Conservation (phyloP, 2,113 vertebrate species). For the Takifugu flavidus region DNA sequence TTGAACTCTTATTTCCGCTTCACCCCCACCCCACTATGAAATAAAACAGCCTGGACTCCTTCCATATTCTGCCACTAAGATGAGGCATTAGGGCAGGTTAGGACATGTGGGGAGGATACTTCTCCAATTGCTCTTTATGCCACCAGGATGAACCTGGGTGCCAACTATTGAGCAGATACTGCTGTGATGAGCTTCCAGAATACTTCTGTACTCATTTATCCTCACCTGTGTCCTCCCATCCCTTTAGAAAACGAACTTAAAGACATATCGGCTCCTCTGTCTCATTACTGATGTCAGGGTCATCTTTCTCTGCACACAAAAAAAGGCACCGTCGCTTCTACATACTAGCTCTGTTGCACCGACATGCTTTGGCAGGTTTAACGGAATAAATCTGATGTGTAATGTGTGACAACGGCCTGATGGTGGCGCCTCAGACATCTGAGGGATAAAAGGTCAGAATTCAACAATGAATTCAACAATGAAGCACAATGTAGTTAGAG, state of each 20-base stretch:
- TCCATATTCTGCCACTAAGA: neutral
- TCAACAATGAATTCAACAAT: neutral
- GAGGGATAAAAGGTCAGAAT: neutral
- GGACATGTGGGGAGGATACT: neutral
- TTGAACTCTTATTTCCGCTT: conserved; percentile 10
- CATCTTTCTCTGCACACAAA: too few species aligned
- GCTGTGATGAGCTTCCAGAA: neutral
- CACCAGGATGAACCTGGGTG: neutral
- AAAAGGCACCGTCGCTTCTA: too few species aligned
- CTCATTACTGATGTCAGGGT: too few species aligned
- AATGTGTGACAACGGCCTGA: too few species aligned
- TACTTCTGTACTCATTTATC: too few species aligned
- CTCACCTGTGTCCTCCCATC: too few species aligned
- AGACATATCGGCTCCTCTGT: too few species aligned
- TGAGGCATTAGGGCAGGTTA: neutral
- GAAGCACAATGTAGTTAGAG: neutral
- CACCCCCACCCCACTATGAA: neutral
- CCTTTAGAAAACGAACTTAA: too few species aligned
- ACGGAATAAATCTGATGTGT: too few species aligned
- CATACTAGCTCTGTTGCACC: too few species aligned
- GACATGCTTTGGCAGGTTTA: too few species aligned
- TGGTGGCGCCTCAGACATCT: neutral
- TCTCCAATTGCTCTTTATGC: neutral
- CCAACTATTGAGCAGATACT: neutral
- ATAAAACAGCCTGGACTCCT: neutral